A percentile compares a stretch with the other conserved stretches of the same genome.
Conservation (phyloP, 2,888 invertebrate species). For the Oxystoma pomonae region DNA sequence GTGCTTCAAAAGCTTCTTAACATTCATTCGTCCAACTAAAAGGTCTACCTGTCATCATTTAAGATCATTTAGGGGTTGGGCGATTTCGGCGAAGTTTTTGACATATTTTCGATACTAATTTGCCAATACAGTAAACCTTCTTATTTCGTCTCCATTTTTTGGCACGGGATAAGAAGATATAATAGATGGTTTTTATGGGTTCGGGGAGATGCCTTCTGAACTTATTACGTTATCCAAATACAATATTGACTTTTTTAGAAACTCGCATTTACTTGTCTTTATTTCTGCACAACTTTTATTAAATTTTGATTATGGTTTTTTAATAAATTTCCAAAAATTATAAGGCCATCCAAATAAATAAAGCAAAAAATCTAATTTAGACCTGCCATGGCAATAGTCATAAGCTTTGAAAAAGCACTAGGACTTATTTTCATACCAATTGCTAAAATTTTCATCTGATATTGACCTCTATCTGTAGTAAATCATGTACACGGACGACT, state of each 20-base stretch:
- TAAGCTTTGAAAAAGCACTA: constrained; percentile 28
- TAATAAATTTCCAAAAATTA: constrained; percentile 28
- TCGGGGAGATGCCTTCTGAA: constrained; percentile 14
- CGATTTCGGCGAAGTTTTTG: constrained; percentile 15
- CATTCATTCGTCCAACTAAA: neutral
- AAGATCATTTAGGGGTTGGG: neutral
- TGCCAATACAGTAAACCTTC: neutral
- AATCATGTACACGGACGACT: constrained; percentile 28
- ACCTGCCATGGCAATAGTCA: constrained; percentile 29
- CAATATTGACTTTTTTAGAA: constrained; percentile 15
- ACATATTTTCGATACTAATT: constrained; percentile 9
- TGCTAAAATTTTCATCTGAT: constrained; percentile 25
- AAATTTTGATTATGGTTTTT: constrained; percentile 22
- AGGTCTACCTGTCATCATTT: neutral
- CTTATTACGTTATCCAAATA: constrained; percentile 17
- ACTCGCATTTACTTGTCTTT: constrained; percentile 17
- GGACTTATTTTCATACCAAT: constrained; percentile 30
- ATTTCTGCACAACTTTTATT: constrained; percentile 9
- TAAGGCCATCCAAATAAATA: constrained; percentile 20
- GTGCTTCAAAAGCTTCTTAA: neutral
- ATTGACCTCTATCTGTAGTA: constrained; percentile 29
- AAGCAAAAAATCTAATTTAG: constrained; percentile 21
- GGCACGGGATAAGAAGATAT: constrained; percentile 2
- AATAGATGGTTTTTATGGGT: neutral
- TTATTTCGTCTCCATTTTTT: constrained; percentile 8